phyloP scores from a whole-genome alignment of 2,113 vertebrate species.

The Pandion haliaetus region DNA sequence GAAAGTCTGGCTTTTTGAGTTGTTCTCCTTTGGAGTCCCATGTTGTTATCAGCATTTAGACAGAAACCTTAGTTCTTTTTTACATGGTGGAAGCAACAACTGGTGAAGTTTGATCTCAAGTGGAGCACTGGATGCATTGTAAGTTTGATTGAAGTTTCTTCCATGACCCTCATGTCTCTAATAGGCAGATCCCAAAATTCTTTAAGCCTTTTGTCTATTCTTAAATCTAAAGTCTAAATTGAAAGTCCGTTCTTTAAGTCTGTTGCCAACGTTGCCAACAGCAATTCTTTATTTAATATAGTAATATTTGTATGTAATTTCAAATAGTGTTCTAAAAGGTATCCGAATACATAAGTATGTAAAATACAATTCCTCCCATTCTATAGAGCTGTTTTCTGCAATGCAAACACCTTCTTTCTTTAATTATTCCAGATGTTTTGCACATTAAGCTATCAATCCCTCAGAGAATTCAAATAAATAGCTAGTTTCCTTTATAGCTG shows the following conservation, averaged over 20 bases:
- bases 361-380: background rate
- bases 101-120: background rate
- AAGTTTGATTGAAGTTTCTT: background rate
- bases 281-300: background rate
- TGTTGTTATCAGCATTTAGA: background rate
- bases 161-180: background rate
- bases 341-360: background rate
- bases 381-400: constrained; percentile 3
- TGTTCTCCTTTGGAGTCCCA: background rate
- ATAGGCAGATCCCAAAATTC: background rate
- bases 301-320: background rate
- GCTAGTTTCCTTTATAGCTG: constrained; percentile 64
- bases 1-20: background rate
- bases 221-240: background rate
- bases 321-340: background rate
- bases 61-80: background rate
- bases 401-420: constrained; percentile 25
- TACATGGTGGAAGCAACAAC: background rate
- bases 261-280: background rate
- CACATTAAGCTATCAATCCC: constrained; percentile 47
- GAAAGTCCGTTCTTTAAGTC: background rate
- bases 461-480: constrained; percentile 68
- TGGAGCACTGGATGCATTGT: background rate
- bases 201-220: background rate
- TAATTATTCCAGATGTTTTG: constrained; percentile 70